phyloP scores from a whole-genome alignment of 2,797 vertebrate genomes.

The Sternotherus odoratus region DNA sequence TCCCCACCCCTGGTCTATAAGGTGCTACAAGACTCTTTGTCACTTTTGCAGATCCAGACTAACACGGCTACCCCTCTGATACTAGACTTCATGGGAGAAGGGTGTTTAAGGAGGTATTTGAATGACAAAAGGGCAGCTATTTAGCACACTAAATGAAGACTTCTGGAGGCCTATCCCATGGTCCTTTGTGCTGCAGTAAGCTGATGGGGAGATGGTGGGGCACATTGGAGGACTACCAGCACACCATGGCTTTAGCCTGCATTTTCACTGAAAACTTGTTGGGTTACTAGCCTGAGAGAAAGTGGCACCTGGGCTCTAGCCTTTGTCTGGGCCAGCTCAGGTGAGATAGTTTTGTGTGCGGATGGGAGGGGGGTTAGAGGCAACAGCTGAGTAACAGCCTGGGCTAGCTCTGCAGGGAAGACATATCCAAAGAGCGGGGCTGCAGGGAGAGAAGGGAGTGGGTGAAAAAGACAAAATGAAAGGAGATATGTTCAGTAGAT shows the following conservation, averaged over 20 bases:
- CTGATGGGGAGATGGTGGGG: background rate
- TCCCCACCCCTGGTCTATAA: no score
- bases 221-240: background rate
- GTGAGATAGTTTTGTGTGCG: background rate
- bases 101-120: background rate
- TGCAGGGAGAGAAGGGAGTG: background rate
- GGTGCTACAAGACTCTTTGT: no score
- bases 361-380: background rate
- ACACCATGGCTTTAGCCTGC: background rate
- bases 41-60: no score
- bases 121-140: background rate
- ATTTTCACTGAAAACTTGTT: background rate
- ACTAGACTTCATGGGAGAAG: background rate
- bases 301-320: background rate
- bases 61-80: no score
- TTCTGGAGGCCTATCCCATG: background rate
- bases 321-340: background rate
- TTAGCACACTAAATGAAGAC: background rate
- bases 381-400: background rate
- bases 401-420: background rate
- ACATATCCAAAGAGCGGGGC: background rate
- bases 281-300: background rate
- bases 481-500: no score
- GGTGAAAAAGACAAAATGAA: background rate
- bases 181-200: background rate